These are phyloP conservation scores for Scotopteryx bipunctaria DNA, from an alignment of 2,888 invertebrate species.

Conservation along the genomic window DNA sequence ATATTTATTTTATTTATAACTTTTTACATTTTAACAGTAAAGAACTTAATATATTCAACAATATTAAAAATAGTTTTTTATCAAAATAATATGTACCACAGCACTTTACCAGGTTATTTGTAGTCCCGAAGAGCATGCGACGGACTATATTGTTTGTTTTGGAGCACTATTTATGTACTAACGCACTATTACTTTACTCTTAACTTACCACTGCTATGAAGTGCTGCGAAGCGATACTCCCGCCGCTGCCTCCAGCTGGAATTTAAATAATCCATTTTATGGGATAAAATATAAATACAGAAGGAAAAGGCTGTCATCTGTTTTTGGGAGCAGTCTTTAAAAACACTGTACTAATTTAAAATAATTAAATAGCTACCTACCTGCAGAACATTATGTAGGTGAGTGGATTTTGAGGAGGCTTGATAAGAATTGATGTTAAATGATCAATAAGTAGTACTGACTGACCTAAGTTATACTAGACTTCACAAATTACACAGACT, in stretches of 20 bases:
- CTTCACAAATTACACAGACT: too few species aligned
- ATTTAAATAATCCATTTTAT: conserved; percentile 40
- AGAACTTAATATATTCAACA: too few species aligned
- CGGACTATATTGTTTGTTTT: conserved; percentile 16
- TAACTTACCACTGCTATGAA: conserved; percentile 67
- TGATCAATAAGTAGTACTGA: too few species aligned
- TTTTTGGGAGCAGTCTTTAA: too few species aligned
- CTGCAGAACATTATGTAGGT: too few species aligned
- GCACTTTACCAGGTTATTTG: conserved; percentile 45
- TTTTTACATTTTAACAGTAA: conserved; percentile 54
- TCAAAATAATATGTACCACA: conserved; percentile 43
- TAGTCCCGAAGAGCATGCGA: conserved; percentile 13
- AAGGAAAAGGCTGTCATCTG: too few species aligned
- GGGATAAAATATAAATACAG: not conserved
- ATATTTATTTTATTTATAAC: conserved; percentile 40
- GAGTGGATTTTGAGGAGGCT: too few species aligned
- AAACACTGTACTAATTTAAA: too few species aligned
- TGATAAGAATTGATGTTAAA: too few species aligned
- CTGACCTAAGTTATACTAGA: too few species aligned
- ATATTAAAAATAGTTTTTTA: conserved; percentile 24
- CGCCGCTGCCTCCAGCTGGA: conserved; percentile 65
- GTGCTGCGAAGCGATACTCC: conserved; percentile 34
- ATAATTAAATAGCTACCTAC: too few species aligned
- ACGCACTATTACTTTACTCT: conserved; percentile 70
- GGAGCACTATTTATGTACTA: conserved; percentile 56